These are phyloP conservation scores for Callaeas wilsoni DNA, from an alignment of 2,113 vertebrate genomes.

Conservation along the genomic window DNA sequence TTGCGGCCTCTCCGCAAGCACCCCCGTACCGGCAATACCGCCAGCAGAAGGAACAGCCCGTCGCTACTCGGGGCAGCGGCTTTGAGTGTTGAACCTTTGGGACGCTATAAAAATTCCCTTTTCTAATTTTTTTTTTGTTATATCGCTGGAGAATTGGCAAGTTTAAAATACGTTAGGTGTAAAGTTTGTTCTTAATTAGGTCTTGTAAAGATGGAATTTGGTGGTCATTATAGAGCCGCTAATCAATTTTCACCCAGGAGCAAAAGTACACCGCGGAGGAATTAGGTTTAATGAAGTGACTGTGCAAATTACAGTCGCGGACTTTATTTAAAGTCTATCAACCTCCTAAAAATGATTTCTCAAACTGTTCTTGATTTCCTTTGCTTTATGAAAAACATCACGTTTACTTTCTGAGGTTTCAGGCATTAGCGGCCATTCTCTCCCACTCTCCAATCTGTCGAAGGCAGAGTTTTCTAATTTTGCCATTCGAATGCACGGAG, in stretches of 20 bases:
- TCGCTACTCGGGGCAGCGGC: background rate
- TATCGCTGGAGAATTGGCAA: constrained; percentile 1
- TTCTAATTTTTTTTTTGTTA: background rate
- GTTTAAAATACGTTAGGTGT: constrained; percentile 29
- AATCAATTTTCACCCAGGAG: constrained; percentile 60
- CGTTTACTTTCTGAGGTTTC: constrained; percentile 17
- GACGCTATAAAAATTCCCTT: background rate
- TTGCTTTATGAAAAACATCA: constrained; percentile 55
- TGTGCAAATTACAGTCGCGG: constrained; percentile 19
- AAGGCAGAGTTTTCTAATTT: background rate
- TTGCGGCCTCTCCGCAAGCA: background rate
- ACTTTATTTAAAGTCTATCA: constrained; percentile 58
- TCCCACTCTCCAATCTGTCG: background rate
- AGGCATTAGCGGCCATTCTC: background rate
- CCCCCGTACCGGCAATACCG: rapidly evolving
- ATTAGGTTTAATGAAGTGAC: constrained; percentile 59
- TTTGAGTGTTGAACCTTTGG: background rate
- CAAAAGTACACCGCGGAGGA: constrained; percentile 1
- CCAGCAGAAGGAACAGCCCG: background rate
- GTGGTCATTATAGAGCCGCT: constrained; percentile 28
- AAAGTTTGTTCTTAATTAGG: constrained; percentile 47
- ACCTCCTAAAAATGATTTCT: constrained; percentile 21
- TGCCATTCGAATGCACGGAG: background rate
- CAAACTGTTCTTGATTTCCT: constrained; percentile 61
- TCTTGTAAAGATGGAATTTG: constrained; percentile 59